phyloP scores from a whole-genome alignment of 2,888 invertebrate genomes.

The Epinotia nisella region DNA sequence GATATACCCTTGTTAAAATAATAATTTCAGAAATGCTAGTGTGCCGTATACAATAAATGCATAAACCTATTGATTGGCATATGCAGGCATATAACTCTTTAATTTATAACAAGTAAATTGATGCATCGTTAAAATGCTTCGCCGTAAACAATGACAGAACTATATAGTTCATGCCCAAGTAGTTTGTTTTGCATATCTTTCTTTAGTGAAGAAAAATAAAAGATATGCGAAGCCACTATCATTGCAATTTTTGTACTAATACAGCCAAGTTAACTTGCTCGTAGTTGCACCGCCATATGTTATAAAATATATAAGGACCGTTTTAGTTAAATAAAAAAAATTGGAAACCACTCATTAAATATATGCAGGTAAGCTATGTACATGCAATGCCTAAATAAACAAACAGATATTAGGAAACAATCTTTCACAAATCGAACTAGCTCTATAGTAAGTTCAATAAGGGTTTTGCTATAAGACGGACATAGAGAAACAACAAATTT shows the following conservation, averaged over 20 bases:
- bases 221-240: neutral
- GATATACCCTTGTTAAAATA: neutral
- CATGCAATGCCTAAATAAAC: neutral
- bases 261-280: no score
- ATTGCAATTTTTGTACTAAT: no score
- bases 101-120: slow-evolving; percentile 1
- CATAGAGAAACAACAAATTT: no score
- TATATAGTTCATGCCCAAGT: no score
- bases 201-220: neutral
- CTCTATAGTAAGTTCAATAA: no score
- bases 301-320: neutral
- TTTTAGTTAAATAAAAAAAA: neutral
- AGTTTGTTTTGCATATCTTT: neutral
- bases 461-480: no score
- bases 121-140: neutral
- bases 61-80: neutral
- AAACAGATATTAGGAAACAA: no score
- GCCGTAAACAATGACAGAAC: neutral
- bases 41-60: neutral
- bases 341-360: neutral
- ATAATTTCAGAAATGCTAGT: neutral
- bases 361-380: neutral
- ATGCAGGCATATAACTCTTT: neutral
- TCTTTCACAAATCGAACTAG: no score
- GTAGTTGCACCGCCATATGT: no score